Evolutionary conservation across 2,888 invertebrate species (phyloP), one percentile per base, ranked within the genome.

Genomic region (Cloeon dipterum): DNA sequence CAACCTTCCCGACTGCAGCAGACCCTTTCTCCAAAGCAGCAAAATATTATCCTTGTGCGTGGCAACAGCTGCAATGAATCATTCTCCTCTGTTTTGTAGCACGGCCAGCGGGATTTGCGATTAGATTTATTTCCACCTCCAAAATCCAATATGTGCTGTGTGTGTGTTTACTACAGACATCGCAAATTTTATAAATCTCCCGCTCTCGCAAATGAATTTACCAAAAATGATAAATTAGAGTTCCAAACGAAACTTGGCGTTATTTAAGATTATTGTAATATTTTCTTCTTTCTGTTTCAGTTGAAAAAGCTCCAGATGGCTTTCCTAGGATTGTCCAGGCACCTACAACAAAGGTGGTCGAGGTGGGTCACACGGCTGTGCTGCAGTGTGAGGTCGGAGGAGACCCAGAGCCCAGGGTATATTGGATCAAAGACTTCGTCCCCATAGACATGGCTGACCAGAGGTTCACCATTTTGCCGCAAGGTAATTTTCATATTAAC

Each of bases 351-450:
- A 85, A 89, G 63, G 93, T 91, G 37, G 93, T 94, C 36, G 96
- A 98, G 61, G 88, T 86, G 45, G 91, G 89, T 14, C 83, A 88
- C 58, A 83, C 76, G 32, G 81, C 91, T 11, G 70, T 83, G 18
- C 70, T 98, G 49, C 74, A 75, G 32, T 98, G 96, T 60, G 70
- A 77, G 42, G 93, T 89, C 25, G 69, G 68, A 32, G 94, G 93
- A 37, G 76, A 66, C 51, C 89, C 88, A 3, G 60, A 74, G 21
- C 68, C 64, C 10, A 68, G 67, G 48, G 79, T 94, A 49, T 73
- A 79, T 45, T 98, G 96, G 96, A 71, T 94, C 45, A 79, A 88
- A 57, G 86, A 94, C 62, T 75, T 78, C 55, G 64, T 91, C 50
- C 93, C 89, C 39, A 70, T 91, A 47, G 79, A 86, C 54, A 14